Base-by-base conservation (phyloP, 2,888 invertebrate genomes). In the Melanchra persicariae region DNA sequence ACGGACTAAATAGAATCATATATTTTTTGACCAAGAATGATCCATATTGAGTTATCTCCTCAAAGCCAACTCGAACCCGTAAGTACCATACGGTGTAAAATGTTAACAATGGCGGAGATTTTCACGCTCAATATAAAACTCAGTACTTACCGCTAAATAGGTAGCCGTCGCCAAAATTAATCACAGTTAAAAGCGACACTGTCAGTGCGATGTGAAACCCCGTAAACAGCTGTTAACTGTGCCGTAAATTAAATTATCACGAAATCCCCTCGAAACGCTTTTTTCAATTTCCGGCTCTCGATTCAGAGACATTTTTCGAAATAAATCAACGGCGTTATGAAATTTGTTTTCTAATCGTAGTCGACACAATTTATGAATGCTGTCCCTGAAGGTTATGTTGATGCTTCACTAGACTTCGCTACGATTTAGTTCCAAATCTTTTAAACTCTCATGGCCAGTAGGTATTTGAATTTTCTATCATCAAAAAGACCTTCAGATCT, bases 211-310 rank as follows among this genome's bases (percentile, higher is more conserved):
- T 70, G 71, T 84, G 71, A 80, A 86, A 78, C 80, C 79, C 81
- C 83, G 80, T 87, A 85, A 88, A 87, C 83, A 86, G 84, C 79
- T 83, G 87, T 86, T 87, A 86, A 79, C 83, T 84, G 73, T 73
- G 78, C 82, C 79, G 83, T 82, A 72, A 86, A 89, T 89, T 86
- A 81, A 88, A 88, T 89, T 89, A 88, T 87, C 86, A 84, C 85
- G 81, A 82, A 83, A 83, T 83, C 81, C 80, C 69, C 74, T 82
- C 73, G 76, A 60, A 78, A 77, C 74, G 74, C 64, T 83, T 84
- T 87, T 88, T 88, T 87, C 88, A 87, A 88, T 88, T 89, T 89
- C 89, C 90, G 54, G 26, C 63, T 60, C 34, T 76, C 66, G 62
- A 61, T 63, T 75, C 59, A 24, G 64, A 74, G 70, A 77, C 65